These are phyloP conservation scores for Phalacrocorax aristotelis DNA, from an alignment of 2,113 vertebrate genomes.

Conservation along the genomic window DNA sequence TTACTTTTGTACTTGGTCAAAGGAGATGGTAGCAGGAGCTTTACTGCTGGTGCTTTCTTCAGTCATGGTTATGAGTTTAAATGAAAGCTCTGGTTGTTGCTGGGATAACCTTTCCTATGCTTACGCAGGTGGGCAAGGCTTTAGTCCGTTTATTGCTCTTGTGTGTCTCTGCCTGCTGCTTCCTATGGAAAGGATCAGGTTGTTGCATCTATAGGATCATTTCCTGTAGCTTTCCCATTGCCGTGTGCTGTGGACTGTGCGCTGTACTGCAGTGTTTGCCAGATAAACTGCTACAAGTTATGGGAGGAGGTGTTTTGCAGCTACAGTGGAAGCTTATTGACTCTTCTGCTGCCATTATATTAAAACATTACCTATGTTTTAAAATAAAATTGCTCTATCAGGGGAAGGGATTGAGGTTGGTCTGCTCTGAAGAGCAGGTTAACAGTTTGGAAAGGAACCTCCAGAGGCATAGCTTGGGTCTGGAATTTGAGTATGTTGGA, in stretches of 20 bases:
- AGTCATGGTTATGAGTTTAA: not conserved
- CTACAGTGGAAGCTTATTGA: not conserved
- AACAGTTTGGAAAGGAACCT: not conserved
- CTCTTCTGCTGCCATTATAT: not conserved
- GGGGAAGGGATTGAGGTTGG: not conserved
- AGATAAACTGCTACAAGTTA: not conserved
- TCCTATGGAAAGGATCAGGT: not conserved
- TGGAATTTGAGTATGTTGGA: not conserved
- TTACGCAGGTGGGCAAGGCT: not conserved
- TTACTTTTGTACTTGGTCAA: not conserved
- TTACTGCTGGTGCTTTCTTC: not conserved
- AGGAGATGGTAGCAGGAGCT: not conserved
- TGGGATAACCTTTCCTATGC: not conserved
- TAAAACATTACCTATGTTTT: not conserved
- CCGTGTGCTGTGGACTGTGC: not conserved
- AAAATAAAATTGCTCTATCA: not conserved
- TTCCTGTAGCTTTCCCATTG: not conserved
- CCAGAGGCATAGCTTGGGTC: not conserved
- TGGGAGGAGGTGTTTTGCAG: not conserved
- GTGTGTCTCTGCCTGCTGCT: not conserved
- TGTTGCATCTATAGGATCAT: accelerated
- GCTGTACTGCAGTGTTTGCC: not conserved
- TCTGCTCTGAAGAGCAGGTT: not conserved
- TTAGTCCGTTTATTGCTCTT: not conserved
- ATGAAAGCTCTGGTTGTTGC: not conserved